Base-by-base conservation (phyloP, 2,113 vertebrate species). In the Corythornis cristatus region DNA sequence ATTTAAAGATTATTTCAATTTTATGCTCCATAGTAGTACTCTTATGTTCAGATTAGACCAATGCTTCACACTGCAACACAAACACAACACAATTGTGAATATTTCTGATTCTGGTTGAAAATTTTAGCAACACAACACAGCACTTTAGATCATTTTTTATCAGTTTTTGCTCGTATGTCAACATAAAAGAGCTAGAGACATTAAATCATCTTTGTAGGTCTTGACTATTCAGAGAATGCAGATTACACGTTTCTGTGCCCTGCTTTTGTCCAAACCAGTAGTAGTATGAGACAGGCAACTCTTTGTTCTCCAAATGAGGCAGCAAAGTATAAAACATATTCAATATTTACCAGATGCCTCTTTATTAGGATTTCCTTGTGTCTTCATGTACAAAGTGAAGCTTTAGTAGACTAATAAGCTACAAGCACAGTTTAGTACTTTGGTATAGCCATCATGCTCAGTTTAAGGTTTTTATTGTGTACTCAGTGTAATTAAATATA, bases 171-270 rank as follows among this genome's bases (percentile, higher is more conserved):
- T 70, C 28, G 29, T n/a, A 56, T 7, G 10, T 43, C 37, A 56
- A 18, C 54, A 62, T 40, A 12, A 85, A 84, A 83, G 78, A 92
- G 51, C 6, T 4, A 56, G n/a, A 89, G 43, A 87, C 43, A 28
- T 66, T 58, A 89, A 91, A 83, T 87, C 88, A 90, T 94, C 67
- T 80, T 71, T 83, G 89, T 79, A 70, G 46, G 87, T 76, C 78
- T 93, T 45, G 29, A 85, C 81, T 89, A 89, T 85, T 95, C 91
- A 95, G 86, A 92, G 92, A 96, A 93, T 89, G 84, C 74, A 96
- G 91, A 94, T 90, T 81, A 73, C 82, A 93, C 2, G 2, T 96
- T 91, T 85, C 89, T 20, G 1, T 94, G 93, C 48, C 72, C 67
- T 37, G 89, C 78, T 90, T 95, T 94, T 95, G 89, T 96, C 58